Evolutionary conservation across 2,797 vertebrate genomes (phyloP).

Genomic region (Spatula clypeata): DNA sequence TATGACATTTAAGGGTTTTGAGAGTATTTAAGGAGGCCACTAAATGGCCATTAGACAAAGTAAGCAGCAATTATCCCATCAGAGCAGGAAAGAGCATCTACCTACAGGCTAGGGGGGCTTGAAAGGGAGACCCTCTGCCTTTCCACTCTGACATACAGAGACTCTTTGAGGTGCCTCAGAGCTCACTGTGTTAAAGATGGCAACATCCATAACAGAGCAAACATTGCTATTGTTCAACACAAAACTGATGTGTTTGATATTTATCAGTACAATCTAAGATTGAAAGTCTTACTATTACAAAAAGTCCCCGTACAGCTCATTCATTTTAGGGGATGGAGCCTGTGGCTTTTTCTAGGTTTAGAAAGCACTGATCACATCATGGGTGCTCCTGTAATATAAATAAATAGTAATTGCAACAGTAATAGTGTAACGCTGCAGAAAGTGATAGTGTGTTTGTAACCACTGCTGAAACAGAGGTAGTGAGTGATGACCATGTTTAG

Average conservation of each 20-base stretch:
- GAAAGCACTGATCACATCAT: not conserved
- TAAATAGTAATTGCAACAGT: slow-evolving; percentile 51
- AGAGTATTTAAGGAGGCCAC: not conserved
- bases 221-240: not conserved
- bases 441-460: slow-evolving; percentile 66
- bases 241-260: not conserved
- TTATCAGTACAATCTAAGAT: not conserved
- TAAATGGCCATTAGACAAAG: not conserved
- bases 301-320: not conserved
- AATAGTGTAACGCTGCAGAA: slow-evolving; percentile 25
- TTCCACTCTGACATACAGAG: not conserved
- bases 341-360: not conserved
- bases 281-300: not conserved
- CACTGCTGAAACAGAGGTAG: slow-evolving; percentile 70
- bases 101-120: not conserved
- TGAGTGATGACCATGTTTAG: slow-evolving; percentile 84
- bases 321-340: not conserved
- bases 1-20: not conserved
- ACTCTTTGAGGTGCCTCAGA: not conserved
- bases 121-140: not conserved
- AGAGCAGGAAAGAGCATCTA: not conserved
- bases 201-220: not conserved
- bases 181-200: not conserved
- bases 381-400: slow-evolving; percentile 39
- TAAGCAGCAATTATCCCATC: not conserved